phyloP scores from a whole-genome alignment of 2,888 invertebrate genomes.

The Lamellibrachia columna region DNA sequence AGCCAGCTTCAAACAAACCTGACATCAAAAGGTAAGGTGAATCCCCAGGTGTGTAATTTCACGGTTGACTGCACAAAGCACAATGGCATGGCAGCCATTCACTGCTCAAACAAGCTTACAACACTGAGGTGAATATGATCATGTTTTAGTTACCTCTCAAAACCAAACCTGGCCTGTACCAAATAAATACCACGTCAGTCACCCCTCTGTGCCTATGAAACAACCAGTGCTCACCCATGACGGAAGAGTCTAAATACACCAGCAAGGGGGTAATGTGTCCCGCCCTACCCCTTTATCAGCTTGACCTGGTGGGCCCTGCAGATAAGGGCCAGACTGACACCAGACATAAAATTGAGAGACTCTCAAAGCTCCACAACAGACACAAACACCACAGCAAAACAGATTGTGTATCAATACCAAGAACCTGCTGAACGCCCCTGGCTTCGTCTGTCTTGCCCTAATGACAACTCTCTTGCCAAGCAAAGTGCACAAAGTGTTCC shows the following conservation, averaged over 20 bases:
- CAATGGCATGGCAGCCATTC: not conserved
- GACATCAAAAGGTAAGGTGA: not conserved
- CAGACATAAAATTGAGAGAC: not conserved
- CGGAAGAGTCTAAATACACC: not conserved
- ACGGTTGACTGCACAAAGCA: not conserved
- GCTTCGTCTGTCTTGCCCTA: not conserved
- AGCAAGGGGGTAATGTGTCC: not conserved
- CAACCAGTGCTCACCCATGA: not conserved
- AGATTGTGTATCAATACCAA: not conserved
- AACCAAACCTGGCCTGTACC: not conserved
- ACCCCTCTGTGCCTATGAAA: not conserved
- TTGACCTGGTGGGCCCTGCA: not conserved
- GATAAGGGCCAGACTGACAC: not conserved
- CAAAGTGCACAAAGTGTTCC: not conserved
- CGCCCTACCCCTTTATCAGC: not conserved
- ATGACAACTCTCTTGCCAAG: not conserved
- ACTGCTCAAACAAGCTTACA: not conserved
- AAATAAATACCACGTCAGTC: not conserved
- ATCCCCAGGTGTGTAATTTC: slow-evolving; percentile 4
- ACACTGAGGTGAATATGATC: not conserved
- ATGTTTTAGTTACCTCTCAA: not conserved
- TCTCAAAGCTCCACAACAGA: not conserved
- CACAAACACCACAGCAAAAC: not conserved
- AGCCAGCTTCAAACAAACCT: not conserved
- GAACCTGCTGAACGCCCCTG: not conserved